A percentile compares a stretch with the other conserved stretches of the same genome.
These are phyloP conservation scores for Polymixis lichenea DNA, from an alignment of 2,888 invertebrate species.

Conservation along the genomic window DNA sequence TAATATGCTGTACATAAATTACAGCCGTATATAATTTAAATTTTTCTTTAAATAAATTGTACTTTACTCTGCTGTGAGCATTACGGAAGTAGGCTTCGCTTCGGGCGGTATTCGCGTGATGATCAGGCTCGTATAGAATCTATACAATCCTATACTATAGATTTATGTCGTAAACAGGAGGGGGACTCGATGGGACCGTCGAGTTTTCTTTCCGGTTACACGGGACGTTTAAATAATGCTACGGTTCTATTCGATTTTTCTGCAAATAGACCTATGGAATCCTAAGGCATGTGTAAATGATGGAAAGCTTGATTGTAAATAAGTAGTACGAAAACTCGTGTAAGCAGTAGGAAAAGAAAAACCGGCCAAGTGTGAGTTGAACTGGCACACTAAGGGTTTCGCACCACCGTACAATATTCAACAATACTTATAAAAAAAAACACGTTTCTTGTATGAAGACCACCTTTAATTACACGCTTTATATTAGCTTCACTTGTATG, in stretches of 20 bases:
- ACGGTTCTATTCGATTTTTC: background rate
- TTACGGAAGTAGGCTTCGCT: conserved; percentile 74
- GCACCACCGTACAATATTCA: no score
- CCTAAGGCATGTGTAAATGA: background rate
- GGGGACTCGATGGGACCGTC: conserved; percentile 21
- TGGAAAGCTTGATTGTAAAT: background rate
- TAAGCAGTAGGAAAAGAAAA: no score
- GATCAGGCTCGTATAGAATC: conserved; percentile 52
- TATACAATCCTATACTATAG: conserved; percentile 10
- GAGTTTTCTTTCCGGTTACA: conserved; percentile 72
- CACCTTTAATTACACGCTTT: no score
- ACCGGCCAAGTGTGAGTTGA: no score
- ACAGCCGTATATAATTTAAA: background rate
- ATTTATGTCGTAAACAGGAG: conserved; percentile 44
- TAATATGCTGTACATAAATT: no score
- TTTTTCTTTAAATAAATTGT: conserved; percentile 1
- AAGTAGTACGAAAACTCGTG: no score
- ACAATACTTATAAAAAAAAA: no score
- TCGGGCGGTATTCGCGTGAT: conserved; percentile 69
- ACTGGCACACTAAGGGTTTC: no score
- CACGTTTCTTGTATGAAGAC: no score
- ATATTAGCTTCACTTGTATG: no score
- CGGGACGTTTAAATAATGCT: conserved; percentile 1
- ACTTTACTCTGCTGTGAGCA: conserved; percentile 33
- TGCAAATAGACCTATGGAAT: background rate